phyloP scores from a whole-genome alignment of 2,797 vertebrate species.

The Apogon talboti region DNA sequence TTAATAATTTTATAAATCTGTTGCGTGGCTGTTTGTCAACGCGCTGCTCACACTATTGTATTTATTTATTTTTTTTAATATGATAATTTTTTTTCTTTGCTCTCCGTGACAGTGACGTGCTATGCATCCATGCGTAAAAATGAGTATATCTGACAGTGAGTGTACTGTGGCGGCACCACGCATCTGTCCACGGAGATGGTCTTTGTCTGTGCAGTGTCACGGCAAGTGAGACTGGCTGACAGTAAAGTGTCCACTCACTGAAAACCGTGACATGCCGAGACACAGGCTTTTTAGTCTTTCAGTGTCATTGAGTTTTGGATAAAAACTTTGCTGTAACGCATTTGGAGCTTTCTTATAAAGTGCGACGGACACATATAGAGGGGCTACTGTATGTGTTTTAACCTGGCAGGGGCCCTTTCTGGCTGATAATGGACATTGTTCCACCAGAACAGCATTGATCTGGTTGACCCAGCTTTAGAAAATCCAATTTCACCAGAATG shows the following conservation, averaged over 20 bases:
- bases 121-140: not conserved
- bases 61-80: not conserved
- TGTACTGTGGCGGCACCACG: conserved; percentile 22
- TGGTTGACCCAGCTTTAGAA: conserved; percentile 75
- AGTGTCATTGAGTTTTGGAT: not conserved
- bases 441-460: conserved; percentile 68
- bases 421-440: conserved; percentile 63
- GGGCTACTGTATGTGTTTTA: conserved; percentile 3
- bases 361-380: not conserved
- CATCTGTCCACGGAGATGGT: conserved; percentile 51
- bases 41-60: too few species aligned
- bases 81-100: not conserved
- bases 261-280: conserved; percentile 12
- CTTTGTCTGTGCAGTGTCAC: conserved; percentile 64
- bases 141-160: conserved; percentile 23
- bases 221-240: conserved; percentile 36
- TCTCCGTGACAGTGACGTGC: not conserved
- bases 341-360: not conserved
- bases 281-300: not conserved
- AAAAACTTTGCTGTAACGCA: conserved; percentile 4
- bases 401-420: conserved; percentile 22
- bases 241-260: conserved; percentile 38
- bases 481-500: conserved; percentile 67
- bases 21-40: not conserved
- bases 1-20: not conserved